phyloP scores from a whole-genome alignment of 1,140 invertebrate species.

The Belonocnema kinseyi region DNA sequence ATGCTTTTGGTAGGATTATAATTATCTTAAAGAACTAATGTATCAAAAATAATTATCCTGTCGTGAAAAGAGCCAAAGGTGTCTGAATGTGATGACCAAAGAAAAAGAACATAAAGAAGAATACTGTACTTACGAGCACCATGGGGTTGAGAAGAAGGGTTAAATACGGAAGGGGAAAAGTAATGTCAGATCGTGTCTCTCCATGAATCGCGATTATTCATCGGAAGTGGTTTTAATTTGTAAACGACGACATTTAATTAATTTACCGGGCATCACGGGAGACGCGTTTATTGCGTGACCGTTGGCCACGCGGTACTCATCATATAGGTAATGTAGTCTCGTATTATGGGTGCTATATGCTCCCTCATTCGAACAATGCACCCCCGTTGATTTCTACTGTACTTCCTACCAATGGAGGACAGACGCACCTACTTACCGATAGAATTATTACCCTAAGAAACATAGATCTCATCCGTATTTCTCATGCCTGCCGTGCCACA shows the following conservation, averaged over 20 bases:
- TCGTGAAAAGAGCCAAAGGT: too few relatives aligned
- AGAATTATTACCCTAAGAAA: constrained; percentile 16
- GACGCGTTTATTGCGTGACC: constrained; percentile 24
- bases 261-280: constrained; percentile 23
- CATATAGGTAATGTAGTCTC: constrained; percentile 35
- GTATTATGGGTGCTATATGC: constrained; percentile 32
- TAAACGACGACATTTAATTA: constrained; percentile 59
- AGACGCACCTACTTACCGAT: constrained; percentile 16
- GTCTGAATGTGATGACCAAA: too few relatives aligned
- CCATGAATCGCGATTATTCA: constrained; percentile 56
- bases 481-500: background rate
- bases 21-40: too few relatives aligned
- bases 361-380: constrained; percentile 43
- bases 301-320: constrained; percentile 1
- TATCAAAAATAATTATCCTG: too few relatives aligned
- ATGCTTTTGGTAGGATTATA: too few relatives aligned
- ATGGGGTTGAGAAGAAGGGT: background rate
- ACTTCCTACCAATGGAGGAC: constrained; percentile 4
- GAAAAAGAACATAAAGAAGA: too few relatives aligned
- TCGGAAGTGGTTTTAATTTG: constrained; percentile 63
- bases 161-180: constrained; percentile 40
- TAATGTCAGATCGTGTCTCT: constrained; percentile 49
- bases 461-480: constrained; percentile 2
- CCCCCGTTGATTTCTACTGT: constrained; percentile 39
- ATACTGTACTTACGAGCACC: too few relatives aligned